These are phyloP conservation scores for Gymnosoma rotundatum DNA, from an alignment of 2,888 invertebrate genomes.

Conservation along the genomic window DNA sequence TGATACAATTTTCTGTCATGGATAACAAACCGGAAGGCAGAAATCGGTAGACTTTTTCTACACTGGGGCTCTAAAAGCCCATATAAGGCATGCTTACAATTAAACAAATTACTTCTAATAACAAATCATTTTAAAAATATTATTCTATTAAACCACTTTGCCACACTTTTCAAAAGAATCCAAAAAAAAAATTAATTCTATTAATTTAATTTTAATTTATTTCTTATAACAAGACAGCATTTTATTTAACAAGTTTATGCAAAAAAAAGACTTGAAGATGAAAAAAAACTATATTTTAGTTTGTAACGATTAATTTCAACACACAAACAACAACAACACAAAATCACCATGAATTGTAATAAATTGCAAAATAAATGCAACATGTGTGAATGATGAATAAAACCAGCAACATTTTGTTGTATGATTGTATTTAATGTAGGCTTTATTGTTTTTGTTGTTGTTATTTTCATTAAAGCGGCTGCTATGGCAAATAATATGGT, in stretches of 20 bases:
- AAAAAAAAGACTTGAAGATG: constrained; percentile 4
- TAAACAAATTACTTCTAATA: no score
- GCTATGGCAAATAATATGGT: not conserved
- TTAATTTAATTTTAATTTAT: not conserved
- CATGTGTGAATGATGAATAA: constrained; percentile 71
- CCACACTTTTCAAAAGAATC: not conserved
- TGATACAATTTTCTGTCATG: no score
- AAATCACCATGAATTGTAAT: constrained; percentile 55
- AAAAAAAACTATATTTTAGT: constrained; percentile 58
- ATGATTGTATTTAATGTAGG: constrained; percentile 35
- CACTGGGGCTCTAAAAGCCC: no score
- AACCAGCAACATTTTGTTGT: constrained; percentile 62
- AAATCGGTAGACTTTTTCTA: no score
- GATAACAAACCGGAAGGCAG: no score
- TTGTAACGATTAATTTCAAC: constrained; percentile 64
- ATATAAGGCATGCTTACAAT: no score
- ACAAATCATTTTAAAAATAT: no score
- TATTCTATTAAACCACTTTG: no score
- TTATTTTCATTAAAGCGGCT: not conserved
- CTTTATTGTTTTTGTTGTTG: constrained; percentile 30
- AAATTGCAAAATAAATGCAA: constrained; percentile 71
- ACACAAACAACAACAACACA: constrained; percentile 27
- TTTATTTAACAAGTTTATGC: constrained; percentile 45
- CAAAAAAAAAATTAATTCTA: not conserved
- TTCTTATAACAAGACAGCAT: constrained; percentile 31